These are phyloP conservation scores for Petroica traversi DNA, from an alignment of 2,113 vertebrate genomes.

Conservation along the genomic window DNA sequence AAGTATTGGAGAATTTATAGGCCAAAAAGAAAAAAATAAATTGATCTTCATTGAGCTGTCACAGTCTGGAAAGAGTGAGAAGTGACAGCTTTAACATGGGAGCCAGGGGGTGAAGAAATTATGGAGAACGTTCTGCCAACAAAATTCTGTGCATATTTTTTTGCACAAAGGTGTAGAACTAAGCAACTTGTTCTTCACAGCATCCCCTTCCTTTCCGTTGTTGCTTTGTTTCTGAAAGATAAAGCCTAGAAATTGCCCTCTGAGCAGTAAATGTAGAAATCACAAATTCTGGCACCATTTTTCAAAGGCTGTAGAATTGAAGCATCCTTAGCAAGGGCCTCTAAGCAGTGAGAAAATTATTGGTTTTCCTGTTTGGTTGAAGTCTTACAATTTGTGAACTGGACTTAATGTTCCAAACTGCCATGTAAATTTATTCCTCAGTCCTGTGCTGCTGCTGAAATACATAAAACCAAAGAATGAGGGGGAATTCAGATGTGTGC, in stretches of 20 bases:
- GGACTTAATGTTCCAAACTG: not conserved
- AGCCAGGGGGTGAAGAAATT: not conserved
- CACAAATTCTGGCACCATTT: not conserved
- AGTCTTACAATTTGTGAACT: not conserved
- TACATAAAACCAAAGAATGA: not conserved
- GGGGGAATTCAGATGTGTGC: not conserved
- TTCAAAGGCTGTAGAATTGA: not conserved
- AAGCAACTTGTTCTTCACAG: not conserved
- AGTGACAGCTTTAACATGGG: not conserved
- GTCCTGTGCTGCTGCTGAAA: not conserved
- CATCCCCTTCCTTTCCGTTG: not conserved
- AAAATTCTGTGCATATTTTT: not conserved
- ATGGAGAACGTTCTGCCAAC: too few species aligned
- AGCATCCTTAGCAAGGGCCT: not conserved
- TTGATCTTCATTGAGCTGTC: not conserved
- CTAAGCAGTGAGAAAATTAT: not conserved
- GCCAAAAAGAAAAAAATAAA: not conserved
- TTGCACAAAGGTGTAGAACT: not conserved
- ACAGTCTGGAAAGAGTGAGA: not conserved
- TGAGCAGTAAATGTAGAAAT: not conserved
- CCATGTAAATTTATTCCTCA: not conserved
- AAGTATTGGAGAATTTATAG: not conserved
- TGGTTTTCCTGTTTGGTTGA: not conserved
- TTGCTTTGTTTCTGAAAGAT: not conserved
- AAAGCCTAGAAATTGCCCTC: not conserved